Percentiles rank a stretch among this genome's conserved stretches.
phyloP scores from a whole-genome alignment of 2,113 vertebrate genomes.

The Carlito syrichta region DNA sequence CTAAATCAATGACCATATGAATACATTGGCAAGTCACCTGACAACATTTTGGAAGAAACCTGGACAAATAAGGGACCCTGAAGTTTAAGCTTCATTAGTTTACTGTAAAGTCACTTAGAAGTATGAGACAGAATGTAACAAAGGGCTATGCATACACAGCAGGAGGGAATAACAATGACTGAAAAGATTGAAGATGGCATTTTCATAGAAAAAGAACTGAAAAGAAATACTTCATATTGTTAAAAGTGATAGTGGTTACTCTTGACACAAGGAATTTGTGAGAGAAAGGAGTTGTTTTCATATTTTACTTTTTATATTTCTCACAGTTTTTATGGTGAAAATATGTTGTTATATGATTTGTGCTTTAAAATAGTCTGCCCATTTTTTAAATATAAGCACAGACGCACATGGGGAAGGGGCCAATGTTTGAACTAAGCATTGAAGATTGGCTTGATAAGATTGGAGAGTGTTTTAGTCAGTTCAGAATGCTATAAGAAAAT shows the following conservation, averaged over 20 bases:
- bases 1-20: neutral
- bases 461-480: neutral
- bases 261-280: neutral
- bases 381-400: neutral
- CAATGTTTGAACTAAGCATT: neutral
- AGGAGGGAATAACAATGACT: neutral
- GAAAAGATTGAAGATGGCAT: neutral
- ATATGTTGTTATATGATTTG: neutral
- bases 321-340: neutral
- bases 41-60: neutral
- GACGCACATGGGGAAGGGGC: neutral
- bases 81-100: neutral
- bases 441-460: neutral
- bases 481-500: neutral
- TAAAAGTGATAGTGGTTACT: neutral
- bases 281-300: neutral
- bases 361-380: neutral
- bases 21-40: neutral
- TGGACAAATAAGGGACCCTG: neutral
- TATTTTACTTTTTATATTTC: neutral
- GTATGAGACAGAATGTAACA: neutral
- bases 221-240: neutral
- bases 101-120: neutral
- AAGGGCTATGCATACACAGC: neutral
- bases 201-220: neutral